A percentile compares a stretch with the other conserved stretches of the same genome.
These are phyloP conservation scores for Hippocampus guttulatus DNA, from an alignment of 2,113 vertebrate species.

Conservation along the genomic window DNA sequence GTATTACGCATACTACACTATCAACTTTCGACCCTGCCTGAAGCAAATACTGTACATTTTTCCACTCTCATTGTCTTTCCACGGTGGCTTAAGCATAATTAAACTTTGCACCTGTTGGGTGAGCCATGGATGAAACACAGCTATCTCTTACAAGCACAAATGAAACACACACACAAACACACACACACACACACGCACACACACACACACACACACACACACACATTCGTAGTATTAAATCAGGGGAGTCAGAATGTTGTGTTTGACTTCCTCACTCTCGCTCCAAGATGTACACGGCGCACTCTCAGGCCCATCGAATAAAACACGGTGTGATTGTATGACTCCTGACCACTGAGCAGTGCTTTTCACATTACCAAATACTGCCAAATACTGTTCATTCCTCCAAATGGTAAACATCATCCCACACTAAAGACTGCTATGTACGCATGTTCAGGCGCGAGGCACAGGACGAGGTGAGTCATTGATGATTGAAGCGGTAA, in stretches of 20 bases:
- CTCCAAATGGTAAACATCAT: slow-evolving; percentile 65
- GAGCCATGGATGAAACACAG: not conserved
- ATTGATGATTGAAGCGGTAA: slow-evolving; percentile 25
- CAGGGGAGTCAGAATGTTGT: slow-evolving; percentile 33
- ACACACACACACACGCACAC: not conserved
- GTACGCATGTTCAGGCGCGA: slow-evolving; percentile 20
- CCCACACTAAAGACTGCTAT: slow-evolving; percentile 28
- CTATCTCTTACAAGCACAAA: not conserved
- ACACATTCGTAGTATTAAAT: slow-evolving; percentile 2
- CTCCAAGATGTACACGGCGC: slow-evolving; percentile 18
- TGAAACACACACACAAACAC: not conserved
- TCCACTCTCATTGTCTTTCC: not conserved
- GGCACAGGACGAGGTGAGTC: slow-evolving; percentile 53
- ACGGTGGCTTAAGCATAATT: not conserved
- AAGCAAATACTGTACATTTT: not conserved
- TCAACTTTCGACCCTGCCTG: not conserved
- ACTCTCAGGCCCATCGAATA: slow-evolving; percentile 49
- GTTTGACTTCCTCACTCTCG: slow-evolving; percentile 26
- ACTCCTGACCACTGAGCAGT: slow-evolving; percentile 53
- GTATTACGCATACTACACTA: not conserved
- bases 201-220: not conserved
- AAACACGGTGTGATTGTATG: slow-evolving; percentile 61
- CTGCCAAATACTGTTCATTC: slow-evolving; percentile 72
- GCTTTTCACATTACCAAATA: slow-evolving; percentile 69
- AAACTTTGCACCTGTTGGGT: not conserved